These are phyloP conservation scores for Pterostichus niger DNA, from an alignment of 2,888 invertebrate species.

Conservation along the genomic window DNA sequence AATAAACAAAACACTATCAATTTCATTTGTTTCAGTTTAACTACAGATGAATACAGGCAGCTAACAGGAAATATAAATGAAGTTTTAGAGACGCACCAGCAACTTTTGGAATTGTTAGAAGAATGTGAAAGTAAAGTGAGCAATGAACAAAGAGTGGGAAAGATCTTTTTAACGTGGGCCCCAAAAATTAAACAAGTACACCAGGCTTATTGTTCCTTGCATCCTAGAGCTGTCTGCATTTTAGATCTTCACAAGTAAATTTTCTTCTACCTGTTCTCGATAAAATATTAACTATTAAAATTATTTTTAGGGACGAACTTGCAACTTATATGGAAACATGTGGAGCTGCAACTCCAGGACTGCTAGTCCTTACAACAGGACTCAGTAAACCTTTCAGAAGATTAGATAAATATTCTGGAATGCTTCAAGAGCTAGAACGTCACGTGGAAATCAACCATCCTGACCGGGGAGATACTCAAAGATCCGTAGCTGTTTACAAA, in stretches of 20 bases:
- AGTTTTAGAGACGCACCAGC: conserved; percentile 91
- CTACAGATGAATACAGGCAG: conserved; percentile 91
- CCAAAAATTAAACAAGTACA: conserved; percentile 91
- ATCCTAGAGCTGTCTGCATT: conserved; percentile 96
- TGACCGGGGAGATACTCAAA: conserved; percentile 97
- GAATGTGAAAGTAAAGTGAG: conserved; percentile 86
- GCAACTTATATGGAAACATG: conserved; percentile 93
- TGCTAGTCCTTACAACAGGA: conserved; percentile 94
- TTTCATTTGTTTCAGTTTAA: conserved; percentile 81
- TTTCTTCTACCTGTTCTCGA: not conserved
- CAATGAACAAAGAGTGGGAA: conserved; percentile 92
- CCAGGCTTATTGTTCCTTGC: conserved; percentile 93
- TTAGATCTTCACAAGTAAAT: conserved; percentile 94
- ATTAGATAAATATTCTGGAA: conserved; percentile 95
- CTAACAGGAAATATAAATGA: conserved; percentile 94
- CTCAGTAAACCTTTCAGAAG: conserved; percentile 97
- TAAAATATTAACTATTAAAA: conserved; percentile 22
- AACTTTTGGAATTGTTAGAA: conserved; percentile 88
- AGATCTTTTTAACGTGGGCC: conserved; percentile 92
- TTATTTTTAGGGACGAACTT: conserved; percentile 85
- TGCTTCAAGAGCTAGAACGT: conserved; percentile 96
- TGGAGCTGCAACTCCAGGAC: conserved; percentile 91
- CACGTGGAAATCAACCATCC: conserved; percentile 97
- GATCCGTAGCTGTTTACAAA: conserved; percentile 96
- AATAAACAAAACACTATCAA: not conserved